Evolutionary conservation across 1,140 invertebrate species (phyloP).

Genomic region (Chelonus insularis): DNA sequence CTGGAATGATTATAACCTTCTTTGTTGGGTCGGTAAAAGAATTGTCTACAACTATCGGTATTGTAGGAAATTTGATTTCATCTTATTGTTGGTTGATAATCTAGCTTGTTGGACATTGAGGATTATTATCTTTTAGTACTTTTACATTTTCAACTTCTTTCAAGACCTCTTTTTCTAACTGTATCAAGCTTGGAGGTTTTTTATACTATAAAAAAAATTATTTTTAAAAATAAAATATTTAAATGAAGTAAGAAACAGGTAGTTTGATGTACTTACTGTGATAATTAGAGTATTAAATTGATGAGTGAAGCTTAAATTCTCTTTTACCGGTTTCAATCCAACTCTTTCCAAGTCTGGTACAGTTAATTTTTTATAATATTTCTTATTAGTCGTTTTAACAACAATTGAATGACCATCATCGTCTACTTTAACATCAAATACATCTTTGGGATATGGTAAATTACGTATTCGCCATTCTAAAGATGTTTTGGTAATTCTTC

Average conservation of each 20-base stretch:
- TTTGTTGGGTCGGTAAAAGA: too few species aligned
- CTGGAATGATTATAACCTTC: too few species aligned
- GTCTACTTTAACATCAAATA: slow-evolving; percentile 70
- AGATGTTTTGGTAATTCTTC: slow-evolving; percentile 71
- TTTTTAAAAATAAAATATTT: slow-evolving; percentile 24
- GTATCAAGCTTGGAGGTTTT: slow-evolving; percentile 70
- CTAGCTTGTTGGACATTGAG: slow-evolving; percentile 60
- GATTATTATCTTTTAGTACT: slow-evolving; percentile 60
- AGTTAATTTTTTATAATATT: slow-evolving; percentile 76
- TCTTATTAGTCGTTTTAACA: slow-evolving; percentile 73
- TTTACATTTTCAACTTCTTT: slow-evolving; percentile 61
- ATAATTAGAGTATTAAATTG: slow-evolving; percentile 80
- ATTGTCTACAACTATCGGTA: too few species aligned
- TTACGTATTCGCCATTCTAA: slow-evolving; percentile 83
- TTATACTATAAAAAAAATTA: slow-evolving; percentile 66
- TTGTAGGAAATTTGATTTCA: too few species aligned
- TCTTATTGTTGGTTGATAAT: too few species aligned
- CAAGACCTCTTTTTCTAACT: slow-evolving; percentile 69
- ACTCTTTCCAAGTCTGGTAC: slow-evolving; percentile 73
- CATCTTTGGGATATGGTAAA: slow-evolving; percentile 70
- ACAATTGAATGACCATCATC: slow-evolving; percentile 69
- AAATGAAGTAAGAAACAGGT: background rate
- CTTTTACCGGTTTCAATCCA: slow-evolving; percentile 65
- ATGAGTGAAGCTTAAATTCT: slow-evolving; percentile 68
- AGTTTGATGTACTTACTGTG: slow-evolving; percentile 60